phyloP scores from a whole-genome alignment of 1,140 invertebrate species.

The Pseudomyrmex concolor region DNA sequence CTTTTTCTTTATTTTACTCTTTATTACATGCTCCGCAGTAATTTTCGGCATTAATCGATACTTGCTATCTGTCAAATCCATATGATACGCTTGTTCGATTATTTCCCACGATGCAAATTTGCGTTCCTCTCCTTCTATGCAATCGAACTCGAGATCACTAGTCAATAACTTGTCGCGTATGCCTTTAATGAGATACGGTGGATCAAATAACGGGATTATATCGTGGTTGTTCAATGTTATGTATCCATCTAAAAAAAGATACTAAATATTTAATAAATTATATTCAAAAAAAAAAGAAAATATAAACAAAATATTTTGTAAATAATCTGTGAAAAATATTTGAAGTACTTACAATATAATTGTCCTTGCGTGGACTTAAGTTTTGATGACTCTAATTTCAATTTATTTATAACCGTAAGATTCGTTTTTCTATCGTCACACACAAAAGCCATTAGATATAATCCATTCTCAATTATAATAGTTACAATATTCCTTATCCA shows the following conservation, averaged over 20 bases:
- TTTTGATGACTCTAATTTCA: constrained; percentile 36
- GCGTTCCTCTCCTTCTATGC: constrained; percentile 18
- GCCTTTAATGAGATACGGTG: constrained; percentile 37
- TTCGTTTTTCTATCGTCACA: constrained; percentile 32
- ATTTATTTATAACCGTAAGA: constrained; percentile 32
- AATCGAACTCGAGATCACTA: constrained; percentile 45
- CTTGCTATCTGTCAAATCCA: constrained; percentile 31
- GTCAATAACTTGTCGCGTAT: constrained; percentile 42
- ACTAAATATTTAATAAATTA: neutral
- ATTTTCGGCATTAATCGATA: constrained; percentile 62
- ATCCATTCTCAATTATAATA: constrained; percentile 46
- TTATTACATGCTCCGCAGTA: constrained; percentile 50
- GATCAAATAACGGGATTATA: constrained; percentile 38
- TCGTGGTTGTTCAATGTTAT: constrained; percentile 42
- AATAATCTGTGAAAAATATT: neutral
- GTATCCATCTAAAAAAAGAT: constrained; percentile 30
- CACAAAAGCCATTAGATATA: constrained; percentile 39
- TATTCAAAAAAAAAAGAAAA: neutral
- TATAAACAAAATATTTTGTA: neutral
- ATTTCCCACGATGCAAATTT: constrained; percentile 55
- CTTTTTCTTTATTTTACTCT: constrained; percentile 28
- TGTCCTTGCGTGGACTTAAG: neutral
- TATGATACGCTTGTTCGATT: constrained; percentile 49
- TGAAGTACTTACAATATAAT: constrained; percentile 25
- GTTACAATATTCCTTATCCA: constrained; percentile 29